Evolutionary conservation across 37 sponge, comb jelly and placozoan genomes (phyloP), one percentile per base, ranked within the genome.

Genomic region (Hormiphora californensis): DNA sequence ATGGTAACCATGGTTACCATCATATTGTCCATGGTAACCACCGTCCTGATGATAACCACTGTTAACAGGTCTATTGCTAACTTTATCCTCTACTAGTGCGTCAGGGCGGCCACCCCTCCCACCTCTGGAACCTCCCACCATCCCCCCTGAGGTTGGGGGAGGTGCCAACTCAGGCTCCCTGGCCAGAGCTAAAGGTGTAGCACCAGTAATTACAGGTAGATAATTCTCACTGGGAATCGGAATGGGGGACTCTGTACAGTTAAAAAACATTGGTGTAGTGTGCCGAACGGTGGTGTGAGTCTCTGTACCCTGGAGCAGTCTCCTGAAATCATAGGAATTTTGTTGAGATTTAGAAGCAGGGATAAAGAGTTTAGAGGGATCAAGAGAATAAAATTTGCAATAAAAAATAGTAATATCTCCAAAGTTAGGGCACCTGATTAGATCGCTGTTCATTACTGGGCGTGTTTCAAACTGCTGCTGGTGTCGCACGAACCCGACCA

Each of bases 151-250:
- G 27, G 81, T 73, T 43, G 81, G 81, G 7, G 81, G 81, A 25
- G 81, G 81, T 7, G 81, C 36, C 3, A 41, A 28, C 19, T 39
- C 28, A 40, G 81, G 81, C 28, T 43, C 43, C 3, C 23, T 28
- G 4, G 46, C 81, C 1, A 73, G 1, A 37, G 36, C 38, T 28
- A 73, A 25, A 28, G 81, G 81, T 39, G 40, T n/a, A 11, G 43
- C 81, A 43, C 81, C 81, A 43, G 40, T 23, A 4, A 73, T 73
- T 1, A 43, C 46, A 41, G 81, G 9, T 28, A 73, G 81, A 17
- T 43, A 73, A 46, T 73, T 73, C 46, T 73, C 46, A 11, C 46
- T 40, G 27, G 81, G 81, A 36, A 73, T 39, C 28, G 81, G 81
- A 46, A 73, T 28, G 8, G 46, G 25, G 46, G 81, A 4, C 23